These are phyloP conservation scores for Eubucco bourcierii DNA, from an alignment of 2,113 vertebrate genomes.

Conservation along the genomic window DNA sequence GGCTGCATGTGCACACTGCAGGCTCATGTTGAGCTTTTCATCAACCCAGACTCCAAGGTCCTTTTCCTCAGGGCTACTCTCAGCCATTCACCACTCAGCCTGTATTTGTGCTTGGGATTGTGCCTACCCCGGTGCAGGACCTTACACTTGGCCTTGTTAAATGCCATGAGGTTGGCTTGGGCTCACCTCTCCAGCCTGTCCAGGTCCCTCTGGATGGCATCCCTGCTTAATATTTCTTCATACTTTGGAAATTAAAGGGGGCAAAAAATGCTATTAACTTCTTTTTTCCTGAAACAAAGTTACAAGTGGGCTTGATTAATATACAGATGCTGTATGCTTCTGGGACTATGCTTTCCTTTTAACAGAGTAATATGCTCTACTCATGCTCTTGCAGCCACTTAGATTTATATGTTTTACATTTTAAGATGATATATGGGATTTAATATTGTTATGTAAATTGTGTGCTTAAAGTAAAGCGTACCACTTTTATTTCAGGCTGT, in stretches of 20 bases:
- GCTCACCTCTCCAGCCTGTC: no score
- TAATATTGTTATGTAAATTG: constrained; percentile 42
- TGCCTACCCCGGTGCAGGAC: no score
- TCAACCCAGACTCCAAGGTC: no score
- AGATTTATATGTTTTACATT: constrained; percentile 28
- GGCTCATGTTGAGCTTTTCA: no score
- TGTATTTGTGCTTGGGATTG: no score
- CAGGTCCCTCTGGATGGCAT: no score
- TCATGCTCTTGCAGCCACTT: constrained; percentile 8
- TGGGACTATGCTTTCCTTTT: background rate
- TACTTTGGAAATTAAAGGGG: background rate
- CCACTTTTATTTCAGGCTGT: background rate
- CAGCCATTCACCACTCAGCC: no score
- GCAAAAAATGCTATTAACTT: background rate
- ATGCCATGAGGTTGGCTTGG: no score
- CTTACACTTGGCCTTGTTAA: no score
- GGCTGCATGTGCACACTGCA: no score
- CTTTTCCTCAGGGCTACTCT: no score
- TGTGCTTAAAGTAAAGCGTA: constrained; percentile 26
- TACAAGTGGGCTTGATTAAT: constrained; percentile 37
- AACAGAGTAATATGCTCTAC: constrained; percentile 26
- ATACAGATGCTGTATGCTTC: background rate
- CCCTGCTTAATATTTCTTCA: no score
- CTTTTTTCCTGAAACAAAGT: constrained; percentile 21
- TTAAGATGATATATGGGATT: constrained; percentile 46